Evolutionary conservation across 2,888 invertebrate species (phyloP), one percentile per base, ranked within the genome.

Genomic region (Blomia tropicalis): DNA sequence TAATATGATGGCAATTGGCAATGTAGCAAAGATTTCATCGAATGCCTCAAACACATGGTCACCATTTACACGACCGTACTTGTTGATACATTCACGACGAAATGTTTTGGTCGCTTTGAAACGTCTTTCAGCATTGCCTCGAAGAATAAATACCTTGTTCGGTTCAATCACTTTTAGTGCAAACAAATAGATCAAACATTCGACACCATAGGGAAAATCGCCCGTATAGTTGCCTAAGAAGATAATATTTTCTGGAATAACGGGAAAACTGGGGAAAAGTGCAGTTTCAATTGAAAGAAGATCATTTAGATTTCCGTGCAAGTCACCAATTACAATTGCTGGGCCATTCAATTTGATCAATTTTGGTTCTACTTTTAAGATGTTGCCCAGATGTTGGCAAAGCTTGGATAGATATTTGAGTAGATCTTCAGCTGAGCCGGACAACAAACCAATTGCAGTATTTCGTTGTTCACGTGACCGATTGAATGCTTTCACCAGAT

Each of bases 151-250:
- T 63, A 85, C 77, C 65, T 81, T 82, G 25, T 74, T 71, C 0
- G 84, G 83, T 0, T 80, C 78, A 70, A 82, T 78, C 53, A 84
- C 70, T 73, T 85, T 85, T 69, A 83, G 81, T 1, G 83, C 79
- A 67, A 85, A 78, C 60, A 85, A 73, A 70, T 84, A 84, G 0
- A 51, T n/a, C 29, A 47, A 43, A 30, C 36, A 62, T 58, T 85
- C 85, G 0, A 82, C 70, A 65, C 84, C 81, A 71, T 78, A 78
- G 19, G 77, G 75, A 1, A 85, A 85, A 65, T 84, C 76, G 73
- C 85, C 85, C 27, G 85, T 84, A 72, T 81, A 85, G 74, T 85
- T 85, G 0, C 85, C 85, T 0, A 85, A 78, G 72, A 85, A 84
- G 5, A 85, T 75, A 63, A 84, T 74, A 22, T 77, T 77, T 3